Conservation (phyloP, 2,797 vertebrate genomes). For the Antrozous pallidus region DNA sequence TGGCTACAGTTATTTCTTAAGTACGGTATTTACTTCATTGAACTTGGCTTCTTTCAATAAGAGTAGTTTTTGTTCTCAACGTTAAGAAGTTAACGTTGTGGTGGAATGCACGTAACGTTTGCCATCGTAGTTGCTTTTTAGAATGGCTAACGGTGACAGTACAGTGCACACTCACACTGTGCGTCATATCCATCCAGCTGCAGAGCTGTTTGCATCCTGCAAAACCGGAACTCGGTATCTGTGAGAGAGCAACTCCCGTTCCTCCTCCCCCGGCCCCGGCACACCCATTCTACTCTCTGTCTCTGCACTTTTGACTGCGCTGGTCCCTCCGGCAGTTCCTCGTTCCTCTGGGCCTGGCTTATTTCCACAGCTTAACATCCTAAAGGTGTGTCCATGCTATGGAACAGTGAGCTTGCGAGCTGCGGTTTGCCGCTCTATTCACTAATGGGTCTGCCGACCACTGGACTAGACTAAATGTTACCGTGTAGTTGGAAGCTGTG, state of each 20-base stretch:
- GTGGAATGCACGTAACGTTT: neutral
- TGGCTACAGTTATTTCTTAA: neutral
- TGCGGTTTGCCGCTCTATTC: too few relatives aligned
- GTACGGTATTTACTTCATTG: neutral
- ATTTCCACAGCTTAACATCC: neutral
- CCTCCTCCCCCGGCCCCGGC: too few relatives aligned
- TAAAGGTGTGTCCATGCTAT: neutral
- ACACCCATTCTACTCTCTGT: rapidly evolving
- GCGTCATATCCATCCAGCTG: rapidly evolving
- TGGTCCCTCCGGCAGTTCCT: rapidly evolving
- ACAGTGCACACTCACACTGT: neutral
- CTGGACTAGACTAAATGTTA: too few relatives aligned
- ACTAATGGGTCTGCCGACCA: too few relatives aligned
- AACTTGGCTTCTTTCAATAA: neutral
- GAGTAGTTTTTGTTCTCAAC: neutral
- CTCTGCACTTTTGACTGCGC: neutral
- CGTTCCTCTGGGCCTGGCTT: neutral
- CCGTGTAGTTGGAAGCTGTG: too few relatives aligned
- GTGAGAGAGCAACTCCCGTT: rapidly evolving
- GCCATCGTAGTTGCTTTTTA: neutral
- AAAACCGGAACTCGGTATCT: neutral
- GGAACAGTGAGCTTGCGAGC: too few relatives aligned
- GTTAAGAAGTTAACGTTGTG: neutral
- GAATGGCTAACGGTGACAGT: neutral
- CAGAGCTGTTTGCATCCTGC: neutral